phyloP scores from a whole-genome alignment of 2,888 invertebrate genomes.

The Drosophila aldrichi region DNA sequence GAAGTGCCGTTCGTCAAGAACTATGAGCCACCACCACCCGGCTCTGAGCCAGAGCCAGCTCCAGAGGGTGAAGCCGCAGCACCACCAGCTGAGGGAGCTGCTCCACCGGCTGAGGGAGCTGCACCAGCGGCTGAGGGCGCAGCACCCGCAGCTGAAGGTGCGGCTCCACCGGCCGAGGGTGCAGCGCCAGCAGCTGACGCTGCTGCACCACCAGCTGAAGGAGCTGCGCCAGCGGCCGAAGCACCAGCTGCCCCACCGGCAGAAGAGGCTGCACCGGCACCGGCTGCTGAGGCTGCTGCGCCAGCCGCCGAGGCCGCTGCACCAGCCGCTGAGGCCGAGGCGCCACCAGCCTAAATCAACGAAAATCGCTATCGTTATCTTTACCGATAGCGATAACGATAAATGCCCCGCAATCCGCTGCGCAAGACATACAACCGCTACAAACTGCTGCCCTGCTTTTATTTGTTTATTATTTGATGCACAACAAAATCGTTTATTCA shows the following conservation, averaged over 20 bases:
- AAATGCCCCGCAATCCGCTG: constrained; percentile 32
- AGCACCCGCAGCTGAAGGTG: constrained; percentile 61
- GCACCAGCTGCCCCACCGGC: constrained; percentile 76
- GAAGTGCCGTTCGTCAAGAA: constrained; percentile 85
- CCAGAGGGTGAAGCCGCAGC: constrained; percentile 79
- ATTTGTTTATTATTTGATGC: constrained; percentile 55
- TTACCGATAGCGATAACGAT: constrained; percentile 19
- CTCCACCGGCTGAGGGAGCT: constrained; percentile 80
- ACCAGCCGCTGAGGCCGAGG: constrained; percentile 56
- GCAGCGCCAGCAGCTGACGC: constrained; percentile 80
- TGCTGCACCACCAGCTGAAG: constrained; percentile 77
- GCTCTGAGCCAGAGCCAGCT: constrained; percentile 81
- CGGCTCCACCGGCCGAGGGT: constrained; percentile 62
- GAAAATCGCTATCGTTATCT: constrained; percentile 1
- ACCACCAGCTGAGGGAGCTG: constrained; percentile 79
- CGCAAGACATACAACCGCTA: constrained; percentile 58
- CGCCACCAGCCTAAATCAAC: constrained; percentile 70
- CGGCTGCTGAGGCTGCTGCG: constrained; percentile 76
- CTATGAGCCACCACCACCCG: constrained; percentile 84
- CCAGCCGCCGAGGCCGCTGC: constrained; percentile 78
- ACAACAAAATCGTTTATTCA: constrained; percentile 28
- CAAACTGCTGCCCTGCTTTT: constrained; percentile 70
- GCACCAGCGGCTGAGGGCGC: constrained; percentile 79
- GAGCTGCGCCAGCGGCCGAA: constrained; percentile 77
- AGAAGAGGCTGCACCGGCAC: constrained; percentile 78